Base-by-base conservation (phyloP, 2,888 invertebrate genomes). In the Cosmia trapezina region DNA sequence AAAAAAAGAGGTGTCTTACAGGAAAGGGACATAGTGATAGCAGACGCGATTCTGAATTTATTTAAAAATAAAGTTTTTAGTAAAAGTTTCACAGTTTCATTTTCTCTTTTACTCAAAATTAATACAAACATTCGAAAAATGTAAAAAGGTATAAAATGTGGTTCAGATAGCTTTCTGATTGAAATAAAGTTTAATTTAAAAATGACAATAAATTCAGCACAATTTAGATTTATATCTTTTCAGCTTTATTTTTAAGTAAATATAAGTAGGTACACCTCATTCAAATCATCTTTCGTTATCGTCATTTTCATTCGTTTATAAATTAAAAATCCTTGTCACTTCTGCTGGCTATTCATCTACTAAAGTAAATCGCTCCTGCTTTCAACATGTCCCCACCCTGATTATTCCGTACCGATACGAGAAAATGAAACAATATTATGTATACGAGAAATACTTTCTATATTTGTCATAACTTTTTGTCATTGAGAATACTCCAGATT, bases 381-480 rank as follows among this genome's bases (percentile, higher is more conserved):
- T 73, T 77, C 54, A 76, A 66, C 37, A 43, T 85, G 64, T 66
- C 70, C 41, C 33, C 19, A 57, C 51, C 57, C 57, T 66, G 73
- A 79, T 83, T 83, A 80, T 73, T 84, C 74, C 75, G 83, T 84
- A 63, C 73, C 78, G 9, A 78, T 66, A 66, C 45, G 51, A 77
- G 53, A 74, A 81, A 76, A 84, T 72, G 64, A 71, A 73, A 54
- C 62, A 9, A 49, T 65, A 63, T 62, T 67, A 66, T 76, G 28
- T 63, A 70, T 33, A 72, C 41, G 41, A 59, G 22, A 72, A 49
- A 74, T 78, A 64, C 66, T 76, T 66, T 70, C 28, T 62, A 73
- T 37, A 73, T 76, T 72, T 76, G 66, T 73, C 67, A 66, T 67
- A 65, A 64, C 51, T 76, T 81, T 81, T 47, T 75, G 62, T 67